These are phyloP conservation scores for Keiferia lycopersicella DNA, from an alignment of 2,888 invertebrate genomes.

Conservation along the genomic window DNA sequence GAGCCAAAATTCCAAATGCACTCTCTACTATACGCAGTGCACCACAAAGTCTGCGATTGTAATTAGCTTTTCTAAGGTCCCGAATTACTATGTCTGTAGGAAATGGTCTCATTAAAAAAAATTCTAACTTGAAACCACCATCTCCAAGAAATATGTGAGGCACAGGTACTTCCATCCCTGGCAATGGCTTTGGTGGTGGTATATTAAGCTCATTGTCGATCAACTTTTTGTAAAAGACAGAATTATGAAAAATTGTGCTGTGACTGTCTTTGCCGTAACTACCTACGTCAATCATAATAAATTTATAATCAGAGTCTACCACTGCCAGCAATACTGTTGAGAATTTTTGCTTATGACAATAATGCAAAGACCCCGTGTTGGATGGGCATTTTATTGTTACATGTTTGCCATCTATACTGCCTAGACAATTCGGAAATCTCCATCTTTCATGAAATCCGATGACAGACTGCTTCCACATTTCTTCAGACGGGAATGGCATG, in stretches of 20 bases:
- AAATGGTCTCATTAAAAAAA: conserved; percentile 31
- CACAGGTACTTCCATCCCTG: background rate
- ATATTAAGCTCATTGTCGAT: background rate
- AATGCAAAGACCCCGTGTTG: background rate
- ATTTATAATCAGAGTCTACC: background rate
- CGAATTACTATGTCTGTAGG: background rate
- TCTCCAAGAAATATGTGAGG: background rate
- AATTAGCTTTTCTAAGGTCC: conserved; percentile 26
- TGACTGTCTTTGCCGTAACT: background rate
- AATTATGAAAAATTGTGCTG: background rate
- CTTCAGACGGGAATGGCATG: conserved; percentile 31
- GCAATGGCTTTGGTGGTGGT: background rate
- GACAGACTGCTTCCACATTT: conserved; percentile 30
- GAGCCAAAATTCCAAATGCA: conserved; percentile 28
- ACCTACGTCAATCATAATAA: background rate
- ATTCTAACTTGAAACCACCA: conserved; percentile 30
- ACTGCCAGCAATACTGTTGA: background rate
- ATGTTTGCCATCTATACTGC: conserved; percentile 36
- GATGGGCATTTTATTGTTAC: conserved; percentile 13
- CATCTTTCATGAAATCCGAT: conserved; percentile 29
- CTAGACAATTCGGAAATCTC: conserved; percentile 34
- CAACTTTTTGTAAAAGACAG: background rate
- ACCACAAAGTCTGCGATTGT: conserved; percentile 29
- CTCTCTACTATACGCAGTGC: conserved; percentile 27
- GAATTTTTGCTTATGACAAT: background rate